Percentiles rank a stretch among this genome's conserved stretches.
Evolutionary conservation across 2,797 vertebrate species (phyloP).

Genomic region (Chanos chanos): DNA sequence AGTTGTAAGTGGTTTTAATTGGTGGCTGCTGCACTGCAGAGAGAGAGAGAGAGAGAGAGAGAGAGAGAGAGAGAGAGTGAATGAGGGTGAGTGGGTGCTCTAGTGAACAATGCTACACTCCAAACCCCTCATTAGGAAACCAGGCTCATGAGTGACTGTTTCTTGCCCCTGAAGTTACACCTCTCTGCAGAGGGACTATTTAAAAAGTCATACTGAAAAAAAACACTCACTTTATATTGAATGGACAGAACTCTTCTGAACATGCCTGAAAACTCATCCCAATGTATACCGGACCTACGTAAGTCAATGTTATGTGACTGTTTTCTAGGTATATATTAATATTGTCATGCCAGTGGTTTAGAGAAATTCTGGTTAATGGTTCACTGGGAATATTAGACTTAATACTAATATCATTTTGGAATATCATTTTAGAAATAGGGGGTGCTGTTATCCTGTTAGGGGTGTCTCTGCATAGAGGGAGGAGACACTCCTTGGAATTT

Average conservation of each 20-base stretch:
- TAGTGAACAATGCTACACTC: not conserved
- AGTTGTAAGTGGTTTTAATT: conserved; percentile 38
- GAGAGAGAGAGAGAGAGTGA: conserved; percentile 20
- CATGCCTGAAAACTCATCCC: conserved; percentile 11
- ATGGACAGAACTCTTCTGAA: conserved; percentile 28
- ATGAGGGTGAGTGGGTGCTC: not conserved
- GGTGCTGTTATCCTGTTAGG: too few species aligned
- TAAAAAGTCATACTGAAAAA: conserved; percentile 43
- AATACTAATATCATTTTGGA: too few species aligned
- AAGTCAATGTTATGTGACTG: too few species aligned
- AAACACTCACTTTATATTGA: too few species aligned
- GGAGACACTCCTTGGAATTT: too few species aligned
- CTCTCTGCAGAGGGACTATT: conserved; percentile 8
- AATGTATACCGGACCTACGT: too few species aligned
- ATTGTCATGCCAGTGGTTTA: too few species aligned
- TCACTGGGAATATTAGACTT: too few species aligned
- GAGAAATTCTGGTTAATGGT: too few species aligned
- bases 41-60: conserved; percentile 14
- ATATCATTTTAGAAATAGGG: too few species aligned
- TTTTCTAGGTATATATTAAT: too few species aligned
- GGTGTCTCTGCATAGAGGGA: too few species aligned
- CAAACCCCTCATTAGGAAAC: conserved; percentile 39
- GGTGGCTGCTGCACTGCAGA: conserved; percentile 20
- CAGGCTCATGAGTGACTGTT: conserved; percentile 34
- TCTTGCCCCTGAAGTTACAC: not conserved